phyloP scores from a whole-genome alignment of 2,888 invertebrate species.

The Chirona hameri region DNA sequence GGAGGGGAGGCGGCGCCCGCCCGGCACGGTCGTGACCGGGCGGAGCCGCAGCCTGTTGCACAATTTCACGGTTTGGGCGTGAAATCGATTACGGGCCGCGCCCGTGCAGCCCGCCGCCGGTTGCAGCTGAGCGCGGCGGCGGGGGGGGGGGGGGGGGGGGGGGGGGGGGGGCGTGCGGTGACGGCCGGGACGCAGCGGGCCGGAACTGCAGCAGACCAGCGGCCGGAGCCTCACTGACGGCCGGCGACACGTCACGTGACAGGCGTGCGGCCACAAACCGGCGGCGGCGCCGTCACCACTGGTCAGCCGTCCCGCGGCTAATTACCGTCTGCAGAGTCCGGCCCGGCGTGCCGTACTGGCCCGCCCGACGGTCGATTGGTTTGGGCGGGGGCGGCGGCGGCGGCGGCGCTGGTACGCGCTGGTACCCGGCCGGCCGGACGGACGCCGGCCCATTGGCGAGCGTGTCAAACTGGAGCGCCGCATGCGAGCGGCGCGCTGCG shows the following conservation, averaged over 20 bases:
- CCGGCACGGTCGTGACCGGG: neutral
- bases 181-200: neutral
- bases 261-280: neutral
- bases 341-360: no score
- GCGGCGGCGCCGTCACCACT: neutral
- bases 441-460: neutral
- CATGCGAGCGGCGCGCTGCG: neutral
- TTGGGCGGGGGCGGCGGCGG: neutral
- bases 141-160: no score
- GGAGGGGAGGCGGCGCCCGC: no score
- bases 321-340: no score
- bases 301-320: neutral
- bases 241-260: neutral
- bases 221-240: neutral
- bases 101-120: neutral
- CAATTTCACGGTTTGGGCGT: constrained; percentile 3
- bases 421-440: neutral
- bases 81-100: neutral
- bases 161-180: no score
- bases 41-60: neutral
- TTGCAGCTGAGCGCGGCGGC: neutral
- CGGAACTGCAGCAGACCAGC: neutral
- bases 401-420: neutral
- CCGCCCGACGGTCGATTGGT: no score
- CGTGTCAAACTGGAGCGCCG: neutral